Evolutionary conservation across 2,888 invertebrate species (phyloP).

Genomic region (Ophioninae sp.): DNA sequence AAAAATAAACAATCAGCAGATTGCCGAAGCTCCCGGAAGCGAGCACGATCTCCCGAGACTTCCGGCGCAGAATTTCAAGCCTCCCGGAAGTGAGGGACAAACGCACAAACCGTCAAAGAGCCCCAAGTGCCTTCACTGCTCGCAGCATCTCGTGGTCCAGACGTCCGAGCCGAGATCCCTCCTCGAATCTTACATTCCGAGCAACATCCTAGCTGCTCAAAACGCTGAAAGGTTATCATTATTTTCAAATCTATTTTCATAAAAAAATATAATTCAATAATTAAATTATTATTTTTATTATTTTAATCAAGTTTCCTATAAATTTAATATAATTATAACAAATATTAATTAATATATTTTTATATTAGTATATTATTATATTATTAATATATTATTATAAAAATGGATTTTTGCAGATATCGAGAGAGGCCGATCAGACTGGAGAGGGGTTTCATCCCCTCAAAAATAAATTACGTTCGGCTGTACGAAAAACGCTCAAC

Average conservation of each 20-base stretch:
- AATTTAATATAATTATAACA: not conserved
- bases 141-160: conserved; percentile 66
- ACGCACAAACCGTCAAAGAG: conserved; percentile 66
- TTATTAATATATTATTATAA: not conserved
- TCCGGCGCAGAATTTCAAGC: conserved; percentile 72
- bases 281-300: not conserved
- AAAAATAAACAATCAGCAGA: conserved; percentile 57
- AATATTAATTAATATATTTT: not conserved
- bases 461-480: conserved; percentile 75
- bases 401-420: conserved; percentile 69
- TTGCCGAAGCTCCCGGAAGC: conserved; percentile 65
- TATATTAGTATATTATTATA: not conserved
- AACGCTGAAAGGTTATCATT: conserved; percentile 74
- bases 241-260: not conserved
- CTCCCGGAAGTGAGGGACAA: conserved; percentile 61
- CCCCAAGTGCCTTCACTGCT: conserved; percentile 64
- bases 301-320: not conserved
- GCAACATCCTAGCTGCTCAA: conserved; percentile 76
- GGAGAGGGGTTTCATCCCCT: conserved; percentile 78
- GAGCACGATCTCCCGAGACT: conserved; percentile 71
- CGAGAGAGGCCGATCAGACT: conserved; percentile 77
- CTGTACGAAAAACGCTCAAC: conserved; percentile 74
- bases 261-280: too few species aligned
- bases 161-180: conserved; percentile 80
- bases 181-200: conserved; percentile 82